Percentiles rank a stretch among this genome's conserved stretches.
phyloP scores from a whole-genome alignment of 2,113 vertebrate species.

The Poicephalus gulielmi region DNA sequence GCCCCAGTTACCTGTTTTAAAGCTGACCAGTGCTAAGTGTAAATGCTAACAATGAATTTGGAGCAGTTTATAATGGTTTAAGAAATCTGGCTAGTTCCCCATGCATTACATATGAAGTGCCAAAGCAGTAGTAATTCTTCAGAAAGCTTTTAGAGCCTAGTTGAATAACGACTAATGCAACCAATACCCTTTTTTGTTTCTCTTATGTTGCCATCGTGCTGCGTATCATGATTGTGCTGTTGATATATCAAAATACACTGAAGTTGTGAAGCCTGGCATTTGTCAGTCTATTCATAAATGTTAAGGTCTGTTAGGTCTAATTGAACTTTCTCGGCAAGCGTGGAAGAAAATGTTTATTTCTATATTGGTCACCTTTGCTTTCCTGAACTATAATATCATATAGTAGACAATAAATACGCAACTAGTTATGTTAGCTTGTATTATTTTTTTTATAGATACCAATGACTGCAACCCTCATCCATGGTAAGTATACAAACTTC shows the following conservation, averaged over 20 bases:
- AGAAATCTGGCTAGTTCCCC: background rate
- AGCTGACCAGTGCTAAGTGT: no score
- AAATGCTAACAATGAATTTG: no score
- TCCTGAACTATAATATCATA: background rate
- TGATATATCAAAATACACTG: background rate
- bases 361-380: background rate
- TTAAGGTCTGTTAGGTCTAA: background rate
- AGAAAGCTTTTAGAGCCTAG: background rate
- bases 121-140: background rate
- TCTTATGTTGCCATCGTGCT: background rate
- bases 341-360: background rate
- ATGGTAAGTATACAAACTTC: constrained; percentile 79
- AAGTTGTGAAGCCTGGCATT: background rate
- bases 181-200: background rate
- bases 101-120: background rate
- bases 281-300: background rate
- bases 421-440: background rate
- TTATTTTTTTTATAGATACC: constrained; percentile 77
- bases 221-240: background rate
- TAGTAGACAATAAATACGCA: background rate
- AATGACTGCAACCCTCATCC: constrained; percentile 95
- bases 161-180: background rate
- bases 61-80: no score
- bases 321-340: background rate
- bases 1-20: no score